Conservation (phyloP, 2,797 vertebrate genomes). For the Borostomias antarcticus region DNA sequence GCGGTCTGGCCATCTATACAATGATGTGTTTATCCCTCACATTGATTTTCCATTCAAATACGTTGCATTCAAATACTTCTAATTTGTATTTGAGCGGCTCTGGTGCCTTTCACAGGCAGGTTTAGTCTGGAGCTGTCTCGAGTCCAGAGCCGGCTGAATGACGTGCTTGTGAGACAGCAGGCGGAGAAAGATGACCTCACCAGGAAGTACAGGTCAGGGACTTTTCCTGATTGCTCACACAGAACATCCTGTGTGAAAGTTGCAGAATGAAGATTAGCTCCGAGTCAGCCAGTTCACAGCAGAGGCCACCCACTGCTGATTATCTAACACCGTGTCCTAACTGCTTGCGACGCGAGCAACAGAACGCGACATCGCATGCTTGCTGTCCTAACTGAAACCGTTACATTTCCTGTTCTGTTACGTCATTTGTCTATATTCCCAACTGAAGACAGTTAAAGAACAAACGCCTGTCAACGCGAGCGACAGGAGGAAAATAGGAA, state of each 20-base stretch:
- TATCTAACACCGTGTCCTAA: no score
- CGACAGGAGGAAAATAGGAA: no score
- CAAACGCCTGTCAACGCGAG: no score
- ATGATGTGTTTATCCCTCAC: not conserved
- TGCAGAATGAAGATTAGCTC: no score
- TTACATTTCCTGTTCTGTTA: no score
- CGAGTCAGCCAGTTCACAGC: no score
- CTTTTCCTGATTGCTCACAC: not conserved
- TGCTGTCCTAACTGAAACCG: no score
- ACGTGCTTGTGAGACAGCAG: conserved; percentile 74
- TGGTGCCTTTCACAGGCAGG: conserved; percentile 47
- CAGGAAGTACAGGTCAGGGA: conserved; percentile 77
- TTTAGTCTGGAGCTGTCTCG: conserved; percentile 60
- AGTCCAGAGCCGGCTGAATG: conserved; percentile 71
- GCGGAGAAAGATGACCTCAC: conserved; percentile 74
- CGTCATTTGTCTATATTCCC: no score
- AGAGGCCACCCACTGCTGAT: no score
- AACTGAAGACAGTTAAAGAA: no score
- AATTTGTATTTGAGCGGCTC: not conserved
- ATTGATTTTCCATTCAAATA: not conserved
- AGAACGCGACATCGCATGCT: no score
- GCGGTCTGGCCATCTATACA: not conserved
- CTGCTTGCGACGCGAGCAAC: no score
- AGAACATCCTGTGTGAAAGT: not conserved
- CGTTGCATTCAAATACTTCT: not conserved